A percentile compares a stretch with the other conserved stretches of the same genome.
These are phyloP conservation scores for Clivina fossor DNA, from an alignment of 2,888 invertebrate species.

Conservation along the genomic window DNA sequence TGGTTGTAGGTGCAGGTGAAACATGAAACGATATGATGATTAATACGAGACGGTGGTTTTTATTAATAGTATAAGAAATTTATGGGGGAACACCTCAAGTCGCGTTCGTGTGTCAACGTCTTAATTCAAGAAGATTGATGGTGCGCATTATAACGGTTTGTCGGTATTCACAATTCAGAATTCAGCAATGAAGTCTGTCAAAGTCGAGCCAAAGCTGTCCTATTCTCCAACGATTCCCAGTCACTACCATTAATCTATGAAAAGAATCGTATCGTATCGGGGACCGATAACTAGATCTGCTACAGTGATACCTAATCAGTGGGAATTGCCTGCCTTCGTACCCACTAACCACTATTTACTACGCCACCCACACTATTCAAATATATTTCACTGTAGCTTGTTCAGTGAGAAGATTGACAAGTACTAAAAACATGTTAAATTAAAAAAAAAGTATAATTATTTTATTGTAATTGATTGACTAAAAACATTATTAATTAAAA, in stretches of 20 bases:
- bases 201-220: constrained; percentile 40
- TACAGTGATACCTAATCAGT: constrained; percentile 16
- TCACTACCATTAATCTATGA: constrained; percentile 40
- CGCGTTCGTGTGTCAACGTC: constrained; percentile 16
- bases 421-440: too few relatives aligned
- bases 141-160: constrained; percentile 18
- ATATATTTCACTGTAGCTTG: too few relatives aligned
- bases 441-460: too few relatives aligned
- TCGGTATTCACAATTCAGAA: constrained; percentile 39
- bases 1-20: background rate
- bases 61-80: constrained; percentile 20
- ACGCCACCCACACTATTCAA: too few relatives aligned
- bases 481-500: too few relatives aligned
- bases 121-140: constrained; percentile 21
- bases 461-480: too few relatives aligned
- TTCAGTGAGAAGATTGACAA: too few relatives aligned
- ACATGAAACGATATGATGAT: constrained; percentile 2
- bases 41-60: constrained; percentile 7
- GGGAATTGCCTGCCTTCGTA: too few relatives aligned
- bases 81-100: constrained; percentile 15
- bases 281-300: constrained; percentile 38
- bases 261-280: constrained; percentile 39
- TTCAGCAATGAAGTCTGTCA: constrained; percentile 41
- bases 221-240: constrained; percentile 36
- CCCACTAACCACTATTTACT: too few relatives aligned